Evolutionary conservation across 2,797 vertebrate species (phyloP).

Genomic region (Periparus ater): DNA sequence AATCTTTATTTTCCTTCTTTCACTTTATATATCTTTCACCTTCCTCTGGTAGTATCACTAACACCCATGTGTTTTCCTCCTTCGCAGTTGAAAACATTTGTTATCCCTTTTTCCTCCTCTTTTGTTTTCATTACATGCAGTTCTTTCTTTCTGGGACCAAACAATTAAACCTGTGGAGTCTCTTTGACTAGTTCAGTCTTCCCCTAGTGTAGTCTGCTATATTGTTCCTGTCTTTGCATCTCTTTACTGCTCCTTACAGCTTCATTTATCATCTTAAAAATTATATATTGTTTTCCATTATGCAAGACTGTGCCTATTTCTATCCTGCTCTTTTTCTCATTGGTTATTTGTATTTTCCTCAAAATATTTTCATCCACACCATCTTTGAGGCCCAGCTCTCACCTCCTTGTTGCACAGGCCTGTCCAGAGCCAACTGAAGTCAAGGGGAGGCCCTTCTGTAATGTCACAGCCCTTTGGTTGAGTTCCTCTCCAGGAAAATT

Average conservation of each 20-base stretch:
- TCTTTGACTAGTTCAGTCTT: neutral
- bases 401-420: neutral
- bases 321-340: neutral
- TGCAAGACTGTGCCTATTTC: neutral
- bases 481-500: neutral
- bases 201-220: neutral
- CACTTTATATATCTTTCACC: neutral
- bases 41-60: neutral
- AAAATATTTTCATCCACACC: neutral
- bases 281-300: neutral
- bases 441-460: neutral
- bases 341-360: neutral
- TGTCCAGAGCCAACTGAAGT: neutral
- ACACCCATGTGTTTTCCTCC: neutral
- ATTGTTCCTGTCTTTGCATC: neutral
- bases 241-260: neutral
- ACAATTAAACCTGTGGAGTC: neutral
- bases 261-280: neutral
- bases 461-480: neutral
- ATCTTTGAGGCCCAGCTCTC: neutral
- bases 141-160: neutral
- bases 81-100: neutral
- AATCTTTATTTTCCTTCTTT: neutral
- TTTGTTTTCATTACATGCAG: neutral
- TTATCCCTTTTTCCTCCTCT: neutral